Evolutionary conservation across 2,797 vertebrate genomes (phyloP).

Genomic region (Melanotaenia parkinsoni): DNA sequence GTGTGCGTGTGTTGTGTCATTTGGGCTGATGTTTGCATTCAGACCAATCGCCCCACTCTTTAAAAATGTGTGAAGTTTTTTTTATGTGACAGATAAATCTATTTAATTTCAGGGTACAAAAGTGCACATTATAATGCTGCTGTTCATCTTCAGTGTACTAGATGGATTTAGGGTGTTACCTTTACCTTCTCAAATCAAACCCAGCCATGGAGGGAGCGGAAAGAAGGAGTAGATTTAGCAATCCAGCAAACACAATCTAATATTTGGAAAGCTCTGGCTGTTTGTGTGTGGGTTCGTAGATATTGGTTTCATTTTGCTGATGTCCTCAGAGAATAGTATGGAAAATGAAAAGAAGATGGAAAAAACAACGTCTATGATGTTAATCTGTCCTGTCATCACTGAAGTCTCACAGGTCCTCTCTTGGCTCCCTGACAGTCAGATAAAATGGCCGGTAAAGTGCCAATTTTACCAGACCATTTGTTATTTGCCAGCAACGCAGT

Average conservation of each 20-base stretch:
- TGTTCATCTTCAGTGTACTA: slow-evolving; percentile 39
- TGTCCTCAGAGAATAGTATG: slow-evolving; percentile 60
- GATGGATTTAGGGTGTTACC: slow-evolving; percentile 36
- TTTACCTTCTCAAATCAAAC: slow-evolving; percentile 46
- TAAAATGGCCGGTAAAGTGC: slow-evolving; percentile 77
- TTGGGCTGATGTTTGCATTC: slow-evolving; percentile 40
- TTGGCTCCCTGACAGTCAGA: slow-evolving; percentile 67
- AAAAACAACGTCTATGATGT: slow-evolving; percentile 73
- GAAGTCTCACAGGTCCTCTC: slow-evolving; percentile 65
- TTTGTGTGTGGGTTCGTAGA: slow-evolving; percentile 57
- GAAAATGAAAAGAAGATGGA: slow-evolving; percentile 75
- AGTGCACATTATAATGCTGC: slow-evolving; percentile 11
- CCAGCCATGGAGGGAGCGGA: slow-evolving; percentile 10
- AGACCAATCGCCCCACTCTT: slow-evolving; percentile 15
- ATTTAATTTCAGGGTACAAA: slow-evolving; percentile 41
- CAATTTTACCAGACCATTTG: slow-evolving; percentile 76
- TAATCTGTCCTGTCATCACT: slow-evolving; percentile 77
- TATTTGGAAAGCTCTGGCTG: slow-evolving; percentile 59
- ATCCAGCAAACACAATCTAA: slow-evolving; percentile 55
- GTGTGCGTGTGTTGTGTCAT: slow-evolving; percentile 26
- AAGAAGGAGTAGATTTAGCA: slow-evolving; percentile 41
- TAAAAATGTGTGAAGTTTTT: slow-evolving; percentile 22
- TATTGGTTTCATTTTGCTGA: slow-evolving; percentile 73
- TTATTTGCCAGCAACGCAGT: slow-evolving; percentile 73
- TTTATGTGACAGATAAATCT: slow-evolving; percentile 39